These are phyloP conservation scores for Sebastiscus albofasciatus DNA, from an alignment of 2,797 vertebrate species.

Conservation along the genomic window DNA sequence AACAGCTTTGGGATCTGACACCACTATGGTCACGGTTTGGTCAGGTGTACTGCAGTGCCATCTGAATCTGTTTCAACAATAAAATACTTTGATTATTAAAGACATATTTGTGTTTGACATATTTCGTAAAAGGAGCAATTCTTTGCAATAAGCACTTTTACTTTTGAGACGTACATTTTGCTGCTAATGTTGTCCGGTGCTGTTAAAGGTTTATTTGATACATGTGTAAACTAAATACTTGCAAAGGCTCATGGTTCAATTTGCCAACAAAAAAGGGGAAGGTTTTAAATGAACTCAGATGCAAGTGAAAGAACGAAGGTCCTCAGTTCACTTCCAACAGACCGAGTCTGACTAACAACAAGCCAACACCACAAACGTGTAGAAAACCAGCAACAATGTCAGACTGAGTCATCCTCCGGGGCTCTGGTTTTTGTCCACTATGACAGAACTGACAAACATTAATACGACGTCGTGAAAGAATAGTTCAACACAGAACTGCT, in stretches of 20 bases:
- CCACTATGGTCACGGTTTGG: background rate
- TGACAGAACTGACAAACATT: background rate
- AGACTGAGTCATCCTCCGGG: no score
- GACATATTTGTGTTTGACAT: background rate
- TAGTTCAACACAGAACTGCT: background rate
- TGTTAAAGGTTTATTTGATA: no score
- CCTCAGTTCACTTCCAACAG: background rate
- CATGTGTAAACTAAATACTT: no score
- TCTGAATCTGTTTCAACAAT: no score
- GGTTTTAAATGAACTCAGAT: background rate
- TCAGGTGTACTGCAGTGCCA: no score
- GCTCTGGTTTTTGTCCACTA: background rate
- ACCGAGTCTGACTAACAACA: background rate
- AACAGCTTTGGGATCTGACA: background rate
- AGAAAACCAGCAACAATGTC: background rate
- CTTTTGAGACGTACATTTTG: no score
- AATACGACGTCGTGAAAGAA: background rate
- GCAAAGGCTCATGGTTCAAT: background rate
- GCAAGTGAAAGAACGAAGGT: background rate
- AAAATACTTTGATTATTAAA: background rate
- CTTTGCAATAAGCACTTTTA: no score
- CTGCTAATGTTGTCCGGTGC: no score
- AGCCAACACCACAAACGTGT: background rate
- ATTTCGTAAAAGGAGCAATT: no score
- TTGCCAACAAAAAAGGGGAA: background rate